Conservation (phyloP, 2,888 invertebrate species). For the Iphiclides podalirius region DNA sequence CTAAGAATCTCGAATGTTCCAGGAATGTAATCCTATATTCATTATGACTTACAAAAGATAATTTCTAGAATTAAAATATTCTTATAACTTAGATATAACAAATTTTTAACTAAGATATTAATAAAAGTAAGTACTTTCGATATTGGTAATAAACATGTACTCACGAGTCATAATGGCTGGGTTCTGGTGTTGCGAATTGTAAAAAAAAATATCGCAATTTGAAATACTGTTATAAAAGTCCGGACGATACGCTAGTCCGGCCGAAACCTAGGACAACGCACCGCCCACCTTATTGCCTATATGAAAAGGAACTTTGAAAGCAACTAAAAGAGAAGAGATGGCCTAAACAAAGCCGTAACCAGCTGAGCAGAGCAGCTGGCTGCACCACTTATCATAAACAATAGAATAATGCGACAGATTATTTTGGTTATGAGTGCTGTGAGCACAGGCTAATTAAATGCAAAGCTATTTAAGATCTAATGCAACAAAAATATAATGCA, state of each 20-base stretch:
- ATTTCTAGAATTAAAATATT: neutral
- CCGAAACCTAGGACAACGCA: conserved; percentile 79
- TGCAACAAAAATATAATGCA: no score
- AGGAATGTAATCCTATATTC: conserved; percentile 26
- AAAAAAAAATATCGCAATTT: conserved; percentile 26
- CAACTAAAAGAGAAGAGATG: conserved; percentile 60
- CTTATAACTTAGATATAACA: neutral
- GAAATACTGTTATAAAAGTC: conserved; percentile 44
- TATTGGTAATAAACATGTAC: conserved; percentile 37
- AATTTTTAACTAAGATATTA: neutral
- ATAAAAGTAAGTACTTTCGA: conserved; percentile 2
- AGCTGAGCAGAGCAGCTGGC: conserved; percentile 38
- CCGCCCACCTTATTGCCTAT: conserved; percentile 68
- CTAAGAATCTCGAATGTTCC: conserved; percentile 48
- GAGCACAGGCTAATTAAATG: no score
- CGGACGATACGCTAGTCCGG: conserved; percentile 79
- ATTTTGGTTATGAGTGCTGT: no score
- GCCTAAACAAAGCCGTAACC: conserved; percentile 40
- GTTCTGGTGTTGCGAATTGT: conserved; percentile 40
- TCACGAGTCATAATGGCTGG: conserved; percentile 71
- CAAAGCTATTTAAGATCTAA: no score
- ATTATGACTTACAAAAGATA: no score
- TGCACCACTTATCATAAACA: conserved; percentile 40
- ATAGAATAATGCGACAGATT: conserved; percentile 26
- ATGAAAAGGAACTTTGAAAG: conserved; percentile 55